Percentiles rank a stretch among this genome's conserved stretches.
Conservation (phyloP, 2,797 vertebrate genomes). For the Orientallactaga sibirica region DNA sequence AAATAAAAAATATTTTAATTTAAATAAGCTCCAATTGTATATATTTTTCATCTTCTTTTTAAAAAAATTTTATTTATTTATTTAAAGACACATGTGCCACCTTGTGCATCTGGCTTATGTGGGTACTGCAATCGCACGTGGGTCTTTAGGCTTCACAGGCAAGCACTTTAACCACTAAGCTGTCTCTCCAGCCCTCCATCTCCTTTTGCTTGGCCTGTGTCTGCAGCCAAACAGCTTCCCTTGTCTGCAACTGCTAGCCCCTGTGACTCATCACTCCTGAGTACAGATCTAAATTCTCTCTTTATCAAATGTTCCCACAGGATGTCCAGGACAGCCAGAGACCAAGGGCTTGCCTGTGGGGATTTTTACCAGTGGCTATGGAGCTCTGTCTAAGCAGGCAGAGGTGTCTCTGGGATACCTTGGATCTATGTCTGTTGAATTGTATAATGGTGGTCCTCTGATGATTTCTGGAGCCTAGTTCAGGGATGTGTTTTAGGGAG, state of each 20-base stretch:
- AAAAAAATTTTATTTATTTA: too few species aligned
- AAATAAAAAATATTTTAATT: too few species aligned
- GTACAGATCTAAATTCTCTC: not conserved
- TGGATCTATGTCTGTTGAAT: not conserved
- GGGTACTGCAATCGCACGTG: too few species aligned
- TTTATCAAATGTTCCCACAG: not conserved
- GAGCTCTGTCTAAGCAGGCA: not conserved
- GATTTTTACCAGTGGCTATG: not conserved
- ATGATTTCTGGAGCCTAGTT: rapidly evolving
- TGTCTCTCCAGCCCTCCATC: not conserved
- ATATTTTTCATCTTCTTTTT: too few species aligned
- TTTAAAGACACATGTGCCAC: too few species aligned
- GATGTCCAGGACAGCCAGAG: rapidly evolving
- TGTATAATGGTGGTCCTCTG: not conserved
- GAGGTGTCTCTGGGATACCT: not conserved
- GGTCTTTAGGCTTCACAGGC: too few species aligned
- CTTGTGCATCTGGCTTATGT: too few species aligned
- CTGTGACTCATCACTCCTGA: rapidly evolving
- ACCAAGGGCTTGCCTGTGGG: not conserved
- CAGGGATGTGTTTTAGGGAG: not conserved
- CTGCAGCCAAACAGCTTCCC: not conserved
- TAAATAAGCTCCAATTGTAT: too few species aligned
- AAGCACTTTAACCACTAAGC: too few species aligned
- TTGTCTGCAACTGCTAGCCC: not conserved
- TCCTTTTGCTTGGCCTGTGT: not conserved